Base-by-base conservation (phyloP, 2,797 vertebrate genomes). In the Myotis myotis region DNA sequence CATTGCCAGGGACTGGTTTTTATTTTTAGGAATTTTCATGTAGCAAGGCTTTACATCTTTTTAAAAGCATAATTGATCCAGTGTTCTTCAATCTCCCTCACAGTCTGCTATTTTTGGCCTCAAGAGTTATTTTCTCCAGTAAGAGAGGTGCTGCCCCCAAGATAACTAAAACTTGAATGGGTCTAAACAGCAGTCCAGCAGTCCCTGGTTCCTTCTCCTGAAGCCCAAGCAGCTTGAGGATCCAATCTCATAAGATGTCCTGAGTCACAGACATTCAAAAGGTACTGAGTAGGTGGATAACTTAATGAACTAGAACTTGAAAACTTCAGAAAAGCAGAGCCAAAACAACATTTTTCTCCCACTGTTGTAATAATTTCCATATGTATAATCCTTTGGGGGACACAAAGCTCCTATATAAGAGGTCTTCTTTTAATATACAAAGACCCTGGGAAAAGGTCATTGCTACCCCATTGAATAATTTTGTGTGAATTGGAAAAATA, bases 11-110 rank as follows among this genome's bases (percentile, higher is more conserved):
- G 36, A 55, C 12, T 83, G 51, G 15, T 17, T 93, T 88, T 94
- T 86, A 92, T 92, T 89, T 96, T 96, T 86, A 94, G 93, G 22
- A 96, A 90, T 81, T 86, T 95, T 96, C 57, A 38, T 60, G 38
- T 94, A 91, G 51, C 28, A 20, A 10, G 20, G 8, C 13, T 89
- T 72, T 82, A 13, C 1, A 28, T 95, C 55, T 78, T 96, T 85
- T 84, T 51, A 41, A n/a, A 76, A 93, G 93, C 2, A 72, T 36
- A 41, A 44, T 7, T 53, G 28, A 95, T 90, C 41, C 11, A 66
- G 41, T 71, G 93, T 75, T 53, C 78, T 85, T 93, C 78, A 70
- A 81, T 62, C n/a, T 95, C 88, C 93, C 23, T 87, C 68, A 13
- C 68, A 47, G 13, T 47, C 64, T 85, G 49, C 70, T 81, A 81